phyloP scores from a whole-genome alignment of 2,797 vertebrate species.

The Crenuchus spilurus region DNA sequence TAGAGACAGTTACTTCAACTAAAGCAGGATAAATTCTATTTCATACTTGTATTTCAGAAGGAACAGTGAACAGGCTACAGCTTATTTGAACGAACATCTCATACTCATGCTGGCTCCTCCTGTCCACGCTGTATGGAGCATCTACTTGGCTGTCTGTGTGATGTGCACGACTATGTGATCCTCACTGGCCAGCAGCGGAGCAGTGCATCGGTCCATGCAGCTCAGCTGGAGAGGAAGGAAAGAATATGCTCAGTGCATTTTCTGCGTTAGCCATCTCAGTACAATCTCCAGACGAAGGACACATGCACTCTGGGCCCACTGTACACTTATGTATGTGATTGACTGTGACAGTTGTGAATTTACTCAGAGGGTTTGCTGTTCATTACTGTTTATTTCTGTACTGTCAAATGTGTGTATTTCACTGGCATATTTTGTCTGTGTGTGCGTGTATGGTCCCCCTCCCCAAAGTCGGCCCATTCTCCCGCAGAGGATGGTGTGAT shows the following conservation, averaged over 20 bases:
- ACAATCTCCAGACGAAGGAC: neutral
- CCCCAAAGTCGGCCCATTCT: constrained; percentile 68
- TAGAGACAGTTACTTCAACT: too few relatives aligned
- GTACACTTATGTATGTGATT: neutral
- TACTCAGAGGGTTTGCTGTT: constrained; percentile 18
- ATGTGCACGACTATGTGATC: neutral
- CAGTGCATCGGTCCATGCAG: neutral
- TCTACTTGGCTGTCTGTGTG: constrained; percentile 4
- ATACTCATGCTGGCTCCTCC: neutral
- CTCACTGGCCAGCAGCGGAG: constrained; percentile 2
- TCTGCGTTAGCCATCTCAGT: neutral
- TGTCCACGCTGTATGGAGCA: neutral
- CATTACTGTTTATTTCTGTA: constrained; percentile 16
- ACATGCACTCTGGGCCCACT: neutral
- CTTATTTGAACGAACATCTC: neutral
- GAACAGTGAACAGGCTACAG: too few relatives aligned
- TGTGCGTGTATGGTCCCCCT: constrained; percentile 30
- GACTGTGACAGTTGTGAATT: constrained; percentile 7
- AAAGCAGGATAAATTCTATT: too few relatives aligned
- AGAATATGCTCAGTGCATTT: neutral
- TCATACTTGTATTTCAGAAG: too few relatives aligned
- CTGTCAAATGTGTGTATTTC: constrained; percentile 18
- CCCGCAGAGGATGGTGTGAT: constrained; percentile 68
- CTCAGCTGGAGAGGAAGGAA: neutral
- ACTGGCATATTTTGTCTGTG: constrained; percentile 30